Conservation (phyloP, 1,140 invertebrate genomes). For the Drosophila mauritiana region DNA sequence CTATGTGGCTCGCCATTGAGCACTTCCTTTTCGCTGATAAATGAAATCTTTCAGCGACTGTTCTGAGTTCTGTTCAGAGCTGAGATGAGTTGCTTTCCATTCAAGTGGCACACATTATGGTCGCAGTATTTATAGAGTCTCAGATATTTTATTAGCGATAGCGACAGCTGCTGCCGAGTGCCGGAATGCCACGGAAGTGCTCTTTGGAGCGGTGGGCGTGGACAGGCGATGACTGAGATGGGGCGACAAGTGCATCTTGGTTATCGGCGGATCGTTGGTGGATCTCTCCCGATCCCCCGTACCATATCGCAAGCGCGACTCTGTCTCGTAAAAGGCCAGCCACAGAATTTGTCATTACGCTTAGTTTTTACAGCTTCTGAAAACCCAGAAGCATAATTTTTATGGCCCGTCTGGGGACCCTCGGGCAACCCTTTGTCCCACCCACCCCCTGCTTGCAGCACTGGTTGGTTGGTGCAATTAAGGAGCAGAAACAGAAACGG, state of each 20-base stretch:
- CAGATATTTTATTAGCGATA: slow-evolving; percentile 74
- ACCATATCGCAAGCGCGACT: no score
- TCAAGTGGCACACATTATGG: slow-evolving; percentile 66
- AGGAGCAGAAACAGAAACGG: slow-evolving; percentile 52
- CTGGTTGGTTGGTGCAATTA: slow-evolving; percentile 62
- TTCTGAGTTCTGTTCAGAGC: slow-evolving; percentile 5
- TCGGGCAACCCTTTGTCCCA: slow-evolving; percentile 32
- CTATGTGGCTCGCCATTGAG: slow-evolving; percentile 52
- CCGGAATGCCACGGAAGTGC: background rate
- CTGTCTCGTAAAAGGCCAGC: slow-evolving; percentile 28
- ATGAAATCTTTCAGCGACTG: slow-evolving; percentile 57
- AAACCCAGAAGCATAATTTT: slow-evolving; percentile 57
- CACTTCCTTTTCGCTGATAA: slow-evolving; percentile 66
- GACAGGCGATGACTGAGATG: slow-evolving; percentile 31
- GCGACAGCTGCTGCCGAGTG: slow-evolving; percentile 36
- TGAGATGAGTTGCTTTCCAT: slow-evolving; percentile 30
- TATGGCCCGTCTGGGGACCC: slow-evolving; percentile 44
- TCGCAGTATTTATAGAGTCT: slow-evolving; percentile 64
- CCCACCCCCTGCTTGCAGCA: slow-evolving; percentile 1
- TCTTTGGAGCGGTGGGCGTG: background rate
- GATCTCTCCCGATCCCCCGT: slow-evolving; percentile 24
- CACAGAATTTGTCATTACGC: slow-evolving; percentile 70
- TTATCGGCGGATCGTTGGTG: slow-evolving; percentile 5
- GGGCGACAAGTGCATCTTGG: slow-evolving; percentile 29
- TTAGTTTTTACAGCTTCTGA: slow-evolving; percentile 71